Conservation (phyloP, 2,888 invertebrate genomes). For the Oxytorus armatus region DNA sequence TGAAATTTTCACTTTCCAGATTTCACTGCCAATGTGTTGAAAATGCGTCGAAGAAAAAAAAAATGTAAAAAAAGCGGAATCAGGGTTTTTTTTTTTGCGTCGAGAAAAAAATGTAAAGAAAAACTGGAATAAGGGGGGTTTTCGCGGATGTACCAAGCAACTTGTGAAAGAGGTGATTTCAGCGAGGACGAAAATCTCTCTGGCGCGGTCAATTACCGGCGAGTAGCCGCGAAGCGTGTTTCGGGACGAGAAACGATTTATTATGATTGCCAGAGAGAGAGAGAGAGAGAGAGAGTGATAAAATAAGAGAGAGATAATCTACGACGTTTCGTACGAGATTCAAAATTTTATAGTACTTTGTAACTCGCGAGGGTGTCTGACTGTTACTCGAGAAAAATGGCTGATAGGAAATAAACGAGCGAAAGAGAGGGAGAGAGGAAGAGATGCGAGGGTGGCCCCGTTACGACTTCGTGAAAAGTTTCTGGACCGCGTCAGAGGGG, state of each 20-base stretch:
- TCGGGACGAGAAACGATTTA: constrained; percentile 47
- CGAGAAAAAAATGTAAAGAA: too few species aligned
- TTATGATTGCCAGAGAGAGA: constrained; percentile 54
- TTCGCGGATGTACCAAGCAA: too few species aligned
- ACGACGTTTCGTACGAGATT: neutral
- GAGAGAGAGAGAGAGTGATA: too few species aligned
- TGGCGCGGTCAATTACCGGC: constrained; percentile 31
- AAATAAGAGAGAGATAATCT: too few species aligned
- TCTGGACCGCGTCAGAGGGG: constrained; percentile 60
- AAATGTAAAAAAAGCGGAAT: too few species aligned
- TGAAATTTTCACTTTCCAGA: too few species aligned
- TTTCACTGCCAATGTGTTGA: too few species aligned
- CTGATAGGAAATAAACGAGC: constrained; percentile 45
- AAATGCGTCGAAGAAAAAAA: too few species aligned
- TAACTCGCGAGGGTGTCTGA: neutral
- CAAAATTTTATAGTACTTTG: neutral
- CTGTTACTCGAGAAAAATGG: constrained; percentile 1
- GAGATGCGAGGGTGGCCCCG: constrained; percentile 65
- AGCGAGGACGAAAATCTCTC: too few species aligned
- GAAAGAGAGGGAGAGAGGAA: constrained; percentile 15
- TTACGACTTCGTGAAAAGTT: constrained; percentile 56
- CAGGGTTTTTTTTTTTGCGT: too few species aligned
- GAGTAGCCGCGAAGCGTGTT: constrained; percentile 6
- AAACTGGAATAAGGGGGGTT: too few species aligned
- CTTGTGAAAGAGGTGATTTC: too few species aligned